Conservation (phyloP, 2,888 invertebrate genomes). For the Melanotus villosus region DNA sequence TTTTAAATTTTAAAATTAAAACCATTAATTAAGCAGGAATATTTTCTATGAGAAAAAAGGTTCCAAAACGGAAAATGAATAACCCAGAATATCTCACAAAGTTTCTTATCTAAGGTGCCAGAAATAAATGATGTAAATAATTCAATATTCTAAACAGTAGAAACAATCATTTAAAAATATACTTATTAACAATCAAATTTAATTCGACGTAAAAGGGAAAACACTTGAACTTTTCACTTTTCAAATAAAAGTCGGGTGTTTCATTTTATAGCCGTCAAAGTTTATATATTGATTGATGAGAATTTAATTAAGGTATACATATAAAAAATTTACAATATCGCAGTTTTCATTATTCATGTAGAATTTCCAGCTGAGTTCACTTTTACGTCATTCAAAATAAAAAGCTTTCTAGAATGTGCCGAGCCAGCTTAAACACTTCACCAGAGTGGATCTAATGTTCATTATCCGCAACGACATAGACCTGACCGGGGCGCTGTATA, state of each 20-base stretch:
- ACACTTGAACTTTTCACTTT: constrained; percentile 10
- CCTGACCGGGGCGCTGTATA: constrained; percentile 38
- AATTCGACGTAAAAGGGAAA: not conserved
- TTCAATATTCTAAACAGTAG: too few relatives aligned
- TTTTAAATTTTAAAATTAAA: too few relatives aligned
- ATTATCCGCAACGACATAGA: constrained; percentile 44
- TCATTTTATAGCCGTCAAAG: constrained; percentile 14
- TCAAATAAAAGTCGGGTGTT: constrained; percentile 1
- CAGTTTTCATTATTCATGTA: constrained; percentile 33
- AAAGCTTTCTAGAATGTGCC: constrained; percentile 38
- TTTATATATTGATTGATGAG: constrained; percentile 22
- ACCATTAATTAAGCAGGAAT: too few relatives aligned
- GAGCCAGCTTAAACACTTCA: constrained; percentile 45
- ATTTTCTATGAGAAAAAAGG: too few relatives aligned
- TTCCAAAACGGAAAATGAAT: too few relatives aligned
- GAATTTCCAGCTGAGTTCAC: constrained; percentile 37
- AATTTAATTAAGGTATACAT: constrained; percentile 30
- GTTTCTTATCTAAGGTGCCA: too few relatives aligned
- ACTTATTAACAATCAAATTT: too few relatives aligned
- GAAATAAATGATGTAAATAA: too few relatives aligned
- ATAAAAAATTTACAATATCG: constrained; percentile 31
- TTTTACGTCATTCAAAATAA: constrained; percentile 33
- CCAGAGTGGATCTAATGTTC: constrained; percentile 44
- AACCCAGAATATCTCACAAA: too few relatives aligned
- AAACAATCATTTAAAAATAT: too few relatives aligned